Evolutionary conservation across 2,888 invertebrate species (phyloP).

Genomic region (Lapara coniferarum): DNA sequence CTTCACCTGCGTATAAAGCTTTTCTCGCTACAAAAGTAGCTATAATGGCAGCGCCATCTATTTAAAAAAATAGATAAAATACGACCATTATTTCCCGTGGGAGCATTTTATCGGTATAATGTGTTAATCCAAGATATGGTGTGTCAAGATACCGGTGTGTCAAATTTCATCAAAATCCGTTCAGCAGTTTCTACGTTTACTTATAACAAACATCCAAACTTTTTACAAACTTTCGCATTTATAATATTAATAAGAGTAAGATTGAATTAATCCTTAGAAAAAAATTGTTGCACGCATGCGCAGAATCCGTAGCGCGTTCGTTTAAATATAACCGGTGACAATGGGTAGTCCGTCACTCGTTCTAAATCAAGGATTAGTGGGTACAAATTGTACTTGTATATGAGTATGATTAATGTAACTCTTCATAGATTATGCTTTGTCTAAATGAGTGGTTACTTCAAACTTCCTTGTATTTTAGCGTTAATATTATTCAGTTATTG

Average conservation of each 20-base stretch:
- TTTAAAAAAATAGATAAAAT: too few relatives aligned
- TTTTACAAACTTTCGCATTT: too few relatives aligned
- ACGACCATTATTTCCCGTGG: too few relatives aligned
- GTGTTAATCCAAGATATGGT: too few relatives aligned
- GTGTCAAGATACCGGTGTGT: too few relatives aligned
- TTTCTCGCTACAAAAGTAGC: too few relatives aligned
- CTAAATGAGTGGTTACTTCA: constrained; percentile 5
- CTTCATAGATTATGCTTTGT: constrained; percentile 17
- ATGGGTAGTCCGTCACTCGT: constrained; percentile 68
- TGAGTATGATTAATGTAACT: constrained; percentile 35
- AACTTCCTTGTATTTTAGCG: constrained; percentile 4
- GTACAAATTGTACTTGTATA: constrained; percentile 41
- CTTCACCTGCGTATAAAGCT: too few relatives aligned
- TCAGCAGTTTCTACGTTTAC: too few relatives aligned
- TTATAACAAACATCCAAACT: too few relatives aligned
- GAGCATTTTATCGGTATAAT: too few relatives aligned
- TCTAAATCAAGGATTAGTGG: constrained; percentile 65
- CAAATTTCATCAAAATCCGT: too few relatives aligned
- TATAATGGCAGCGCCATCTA: too few relatives aligned
- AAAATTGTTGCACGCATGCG: constrained; percentile 55
- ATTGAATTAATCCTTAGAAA: constrained; percentile 64
- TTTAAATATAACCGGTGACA: constrained; percentile 76
- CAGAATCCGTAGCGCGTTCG: constrained; percentile 62
- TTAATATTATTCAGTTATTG: background rate
- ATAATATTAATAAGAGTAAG: constrained; percentile 15